Conservation (phyloP, 53 echinoderm and acorn worm species). For the Astropecten irregularis region DNA sequence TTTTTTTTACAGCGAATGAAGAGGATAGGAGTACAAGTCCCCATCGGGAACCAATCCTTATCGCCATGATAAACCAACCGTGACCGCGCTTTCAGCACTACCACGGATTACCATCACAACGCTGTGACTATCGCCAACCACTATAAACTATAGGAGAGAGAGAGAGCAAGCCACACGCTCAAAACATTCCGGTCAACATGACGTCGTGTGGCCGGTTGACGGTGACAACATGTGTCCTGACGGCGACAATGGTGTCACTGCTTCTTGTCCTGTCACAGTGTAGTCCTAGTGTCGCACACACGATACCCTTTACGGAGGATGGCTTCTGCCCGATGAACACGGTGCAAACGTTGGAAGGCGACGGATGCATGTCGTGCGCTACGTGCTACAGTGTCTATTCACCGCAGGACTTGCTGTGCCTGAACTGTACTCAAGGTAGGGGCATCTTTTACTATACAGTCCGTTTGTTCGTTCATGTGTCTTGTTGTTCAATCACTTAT, state of each 20-base stretch:
- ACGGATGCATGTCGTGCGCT: conserved; percentile 37
- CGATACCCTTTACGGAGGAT: neutral
- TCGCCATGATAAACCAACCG: conserved; percentile 13
- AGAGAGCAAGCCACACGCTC: too few relatives aligned
- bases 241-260: neutral
- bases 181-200: too few relatives aligned
- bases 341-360: conserved; percentile 34
- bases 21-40: neutral
- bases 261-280: too few relatives aligned
- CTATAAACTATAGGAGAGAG: too few relatives aligned
- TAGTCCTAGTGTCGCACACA: too few relatives aligned
- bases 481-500: too few relatives aligned
- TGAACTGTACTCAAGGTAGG: conserved; percentile 49
- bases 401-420: conserved; percentile 34
- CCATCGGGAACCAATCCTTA: neutral
- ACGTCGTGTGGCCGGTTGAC: too few relatives aligned
- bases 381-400: conserved; percentile 31
- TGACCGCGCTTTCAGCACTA: conserved; percentile 10
- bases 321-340: conserved; percentile 35
- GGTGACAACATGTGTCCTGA: neutral
- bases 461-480: neutral
- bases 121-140: neutral
- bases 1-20: too few relatives aligned
- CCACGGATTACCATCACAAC: neutral
- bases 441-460: too few relatives aligned